These are phyloP conservation scores for Tetanocera ferruginea DNA, from an alignment of 2,888 invertebrate species.

Conservation along the genomic window DNA sequence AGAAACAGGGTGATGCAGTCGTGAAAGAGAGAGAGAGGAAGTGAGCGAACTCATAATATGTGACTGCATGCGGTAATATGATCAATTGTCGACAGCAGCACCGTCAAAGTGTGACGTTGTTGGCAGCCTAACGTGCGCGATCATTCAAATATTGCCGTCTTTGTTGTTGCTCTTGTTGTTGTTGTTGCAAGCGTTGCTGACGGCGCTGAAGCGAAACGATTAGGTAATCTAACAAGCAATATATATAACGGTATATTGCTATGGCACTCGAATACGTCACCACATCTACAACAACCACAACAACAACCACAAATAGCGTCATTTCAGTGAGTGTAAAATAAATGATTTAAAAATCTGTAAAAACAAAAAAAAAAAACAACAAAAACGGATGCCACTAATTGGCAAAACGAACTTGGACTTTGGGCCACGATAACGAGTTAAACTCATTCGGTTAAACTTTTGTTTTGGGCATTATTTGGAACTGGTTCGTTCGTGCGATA, in stretches of 20 bases:
- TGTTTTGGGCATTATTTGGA: not conserved
- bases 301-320: not conserved
- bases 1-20: not conserved
- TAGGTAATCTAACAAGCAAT: constrained; percentile 40
- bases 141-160: not conserved
- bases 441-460: not conserved
- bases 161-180: constrained; percentile 10
- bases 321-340: not conserved
- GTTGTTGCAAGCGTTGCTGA: constrained; percentile 12
- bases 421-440: constrained; percentile 12
- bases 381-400: constrained; percentile 17
- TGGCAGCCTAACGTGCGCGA: not conserved
- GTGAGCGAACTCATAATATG: not conserved
- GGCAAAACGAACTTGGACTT: constrained; percentile 28
- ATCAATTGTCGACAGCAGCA: constrained; percentile 15
- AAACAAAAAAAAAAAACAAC: not conserved
- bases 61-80: constrained; percentile 17
- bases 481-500: no score
- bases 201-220: constrained; percentile 36
- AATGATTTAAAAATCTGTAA: not conserved
- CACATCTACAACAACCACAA: not conserved
- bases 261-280: not conserved
- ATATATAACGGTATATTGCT: constrained; percentile 37
- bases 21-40: not conserved
- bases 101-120: constrained; percentile 10